phyloP scores from a whole-genome alignment of 2,113 vertebrate genomes.

The Podarcis cretensis region DNA sequence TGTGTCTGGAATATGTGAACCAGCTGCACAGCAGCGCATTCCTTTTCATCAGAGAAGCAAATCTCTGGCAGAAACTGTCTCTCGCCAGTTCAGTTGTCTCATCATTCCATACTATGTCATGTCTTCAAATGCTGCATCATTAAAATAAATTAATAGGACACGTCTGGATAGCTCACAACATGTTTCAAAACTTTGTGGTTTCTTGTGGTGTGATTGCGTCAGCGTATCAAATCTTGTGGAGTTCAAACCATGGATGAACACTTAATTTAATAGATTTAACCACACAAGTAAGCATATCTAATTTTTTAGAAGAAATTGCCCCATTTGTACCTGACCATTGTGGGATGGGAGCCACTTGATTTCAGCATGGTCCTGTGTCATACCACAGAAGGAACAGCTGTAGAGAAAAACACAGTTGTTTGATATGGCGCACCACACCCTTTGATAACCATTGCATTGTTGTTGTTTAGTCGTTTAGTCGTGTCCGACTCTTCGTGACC shows the following conservation, averaged over 20 bases:
- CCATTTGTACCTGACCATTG: neutral
- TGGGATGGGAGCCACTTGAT: neutral
- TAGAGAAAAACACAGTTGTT: neutral
- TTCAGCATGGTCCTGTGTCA: neutral
- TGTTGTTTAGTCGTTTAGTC: too few relatives aligned
- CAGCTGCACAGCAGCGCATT: constrained; percentile 11
- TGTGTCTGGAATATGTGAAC: neutral
- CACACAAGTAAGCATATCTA: neutral
- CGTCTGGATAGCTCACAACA: neutral
- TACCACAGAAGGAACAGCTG: neutral
- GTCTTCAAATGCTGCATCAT: neutral
- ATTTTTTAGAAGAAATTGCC: neutral
- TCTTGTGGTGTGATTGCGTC: neutral
- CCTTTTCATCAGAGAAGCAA: constrained; percentile 2
- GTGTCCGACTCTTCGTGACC: too few relatives aligned
- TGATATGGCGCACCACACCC: neutral
- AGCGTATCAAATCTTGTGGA: neutral
- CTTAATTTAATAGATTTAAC: neutral
- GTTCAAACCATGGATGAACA: neutral
- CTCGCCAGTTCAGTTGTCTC: neutral
- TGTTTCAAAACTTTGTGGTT: neutral
- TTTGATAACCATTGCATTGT: neutral
- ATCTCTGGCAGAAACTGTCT: neutral
- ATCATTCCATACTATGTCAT: neutral
- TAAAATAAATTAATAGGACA: neutral